Percentiles rank a stretch among this genome's conserved stretches.
These are phyloP conservation scores for Lithobates sylvaticus DNA, from an alignment of 2,797 vertebrate species.

Conservation along the genomic window DNA sequence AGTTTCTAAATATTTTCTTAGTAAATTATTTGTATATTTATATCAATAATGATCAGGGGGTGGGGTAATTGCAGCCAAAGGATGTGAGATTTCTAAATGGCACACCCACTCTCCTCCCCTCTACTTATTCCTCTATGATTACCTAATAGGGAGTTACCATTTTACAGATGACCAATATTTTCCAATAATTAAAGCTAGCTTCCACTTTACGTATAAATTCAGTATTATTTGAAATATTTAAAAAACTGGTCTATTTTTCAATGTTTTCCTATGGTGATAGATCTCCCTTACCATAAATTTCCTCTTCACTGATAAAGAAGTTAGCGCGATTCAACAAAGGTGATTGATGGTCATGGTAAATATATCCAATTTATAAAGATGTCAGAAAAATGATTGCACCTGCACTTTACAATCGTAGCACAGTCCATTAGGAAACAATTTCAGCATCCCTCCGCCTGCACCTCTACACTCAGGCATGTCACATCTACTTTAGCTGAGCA, in stretches of 20 bases:
- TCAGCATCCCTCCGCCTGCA: not conserved
- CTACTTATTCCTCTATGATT: too few species aligned
- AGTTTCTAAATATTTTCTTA: too few species aligned
- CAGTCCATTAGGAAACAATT: constrained; percentile 40
- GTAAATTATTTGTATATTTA: too few species aligned
- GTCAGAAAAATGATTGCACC: constrained; percentile 35
- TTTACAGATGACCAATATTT: too few species aligned
- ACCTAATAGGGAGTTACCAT: too few species aligned
- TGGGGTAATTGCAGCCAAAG: too few species aligned
- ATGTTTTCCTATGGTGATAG: not conserved
- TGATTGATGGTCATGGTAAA: constrained; percentile 1
- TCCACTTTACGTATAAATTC: too few species aligned
- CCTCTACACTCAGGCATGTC: constrained; percentile 17
- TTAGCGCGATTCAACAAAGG: not conserved
- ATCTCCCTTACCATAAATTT: not conserved
- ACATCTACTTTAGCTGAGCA: constrained; percentile 33
- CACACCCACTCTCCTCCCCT: too few species aligned
- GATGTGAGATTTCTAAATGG: too few species aligned
- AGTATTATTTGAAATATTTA: too few species aligned
- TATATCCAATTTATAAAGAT: constrained; percentile 42
- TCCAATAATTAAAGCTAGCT: too few species aligned
- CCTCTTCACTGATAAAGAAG: not conserved
- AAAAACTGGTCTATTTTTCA: not conserved
- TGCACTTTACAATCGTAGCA: constrained; percentile 13
- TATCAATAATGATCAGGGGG: too few species aligned